phyloP scores from a whole-genome alignment of 1,140 invertebrate genomes.

The Drosophila suzukii region DNA sequence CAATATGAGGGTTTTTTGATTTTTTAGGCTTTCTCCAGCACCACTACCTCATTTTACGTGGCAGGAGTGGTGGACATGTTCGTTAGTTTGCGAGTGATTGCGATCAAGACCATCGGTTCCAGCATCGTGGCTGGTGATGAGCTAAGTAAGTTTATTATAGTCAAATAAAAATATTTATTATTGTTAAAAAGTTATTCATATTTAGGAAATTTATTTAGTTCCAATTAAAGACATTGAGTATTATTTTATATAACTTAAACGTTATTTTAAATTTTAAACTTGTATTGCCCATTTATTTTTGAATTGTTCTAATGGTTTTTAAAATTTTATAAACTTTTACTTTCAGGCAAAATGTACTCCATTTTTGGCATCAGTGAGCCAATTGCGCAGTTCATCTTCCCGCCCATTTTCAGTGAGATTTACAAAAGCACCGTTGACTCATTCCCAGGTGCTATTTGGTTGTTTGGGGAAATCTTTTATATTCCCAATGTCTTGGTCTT shows the following conservation, averaged over 20 bases:
- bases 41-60: constrained; percentile 69
- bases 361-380: constrained; percentile 82
- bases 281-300: too few relatives aligned
- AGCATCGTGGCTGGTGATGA: constrained; percentile 79
- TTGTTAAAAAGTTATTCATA: too few relatives aligned
- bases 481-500: constrained; percentile 80
- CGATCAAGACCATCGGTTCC: constrained; percentile 81
- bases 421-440: constrained; percentile 71
- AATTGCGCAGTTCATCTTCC: constrained; percentile 77
- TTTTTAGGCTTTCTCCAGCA: constrained; percentile 66
- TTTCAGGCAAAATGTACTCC: constrained; percentile 83
- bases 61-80: constrained; percentile 80
- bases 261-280: too few relatives aligned
- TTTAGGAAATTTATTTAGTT: too few relatives aligned
- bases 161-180: too few relatives aligned
- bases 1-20: not conserved
- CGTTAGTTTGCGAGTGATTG: constrained; percentile 74
- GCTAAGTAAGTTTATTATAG: constrained; percentile 75
- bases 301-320: too few relatives aligned
- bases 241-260: too few relatives aligned
- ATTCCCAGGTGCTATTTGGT: constrained; percentile 79
- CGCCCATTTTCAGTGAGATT: constrained; percentile 72
- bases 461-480: constrained; percentile 81
- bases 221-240: too few relatives aligned
- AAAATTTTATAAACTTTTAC: too few relatives aligned